Evolutionary conservation across 2,888 invertebrate genomes (phyloP).

Genomic region (Dascillus cervinus): DNA sequence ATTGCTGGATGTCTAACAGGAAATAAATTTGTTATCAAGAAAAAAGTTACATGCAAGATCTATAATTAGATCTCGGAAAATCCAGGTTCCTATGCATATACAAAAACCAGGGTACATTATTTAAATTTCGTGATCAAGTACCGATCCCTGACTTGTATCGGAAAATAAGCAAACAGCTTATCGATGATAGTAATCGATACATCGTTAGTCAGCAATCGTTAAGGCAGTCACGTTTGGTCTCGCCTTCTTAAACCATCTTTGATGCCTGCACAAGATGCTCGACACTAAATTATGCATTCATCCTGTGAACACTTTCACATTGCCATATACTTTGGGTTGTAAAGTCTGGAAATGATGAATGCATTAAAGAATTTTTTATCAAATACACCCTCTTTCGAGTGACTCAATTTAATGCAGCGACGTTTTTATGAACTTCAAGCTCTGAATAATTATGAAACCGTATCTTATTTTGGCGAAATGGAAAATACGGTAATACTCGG

Average conservation of each 20-base stretch:
- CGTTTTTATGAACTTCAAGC: too few species aligned
- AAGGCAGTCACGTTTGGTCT: slow-evolving; percentile 11
- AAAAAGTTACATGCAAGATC: not conserved
- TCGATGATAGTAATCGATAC: too few species aligned
- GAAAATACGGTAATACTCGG: too few species aligned
- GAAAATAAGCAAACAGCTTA: too few species aligned
- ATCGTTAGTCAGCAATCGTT: slow-evolving; percentile 10
- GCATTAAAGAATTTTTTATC: slow-evolving; percentile 7
- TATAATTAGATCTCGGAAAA: not conserved
- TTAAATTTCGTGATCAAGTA: too few species aligned
- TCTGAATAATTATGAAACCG: too few species aligned
- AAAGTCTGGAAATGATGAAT: slow-evolving; percentile 10
- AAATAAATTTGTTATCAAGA: slow-evolving; percentile 9
- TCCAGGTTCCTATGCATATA: too few species aligned
- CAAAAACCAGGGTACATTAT: too few species aligned
- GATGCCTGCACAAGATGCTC: slow-evolving; percentile 13
- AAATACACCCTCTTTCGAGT: too few species aligned
- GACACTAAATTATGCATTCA: slow-evolving; percentile 11
- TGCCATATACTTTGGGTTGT: slow-evolving; percentile 7
- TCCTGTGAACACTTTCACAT: slow-evolving; percentile 7
- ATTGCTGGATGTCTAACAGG: slow-evolving; percentile 5
- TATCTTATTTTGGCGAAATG: too few species aligned
- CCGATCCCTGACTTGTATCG: too few species aligned
- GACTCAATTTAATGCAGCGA: too few species aligned
- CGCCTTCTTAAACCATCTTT: slow-evolving; percentile 12